A percentile compares a stretch with the other conserved stretches of the same genome.
Evolutionary conservation across 2,797 vertebrate genomes (phyloP).

Genomic region (Cynodonichthys magdalenae): DNA sequence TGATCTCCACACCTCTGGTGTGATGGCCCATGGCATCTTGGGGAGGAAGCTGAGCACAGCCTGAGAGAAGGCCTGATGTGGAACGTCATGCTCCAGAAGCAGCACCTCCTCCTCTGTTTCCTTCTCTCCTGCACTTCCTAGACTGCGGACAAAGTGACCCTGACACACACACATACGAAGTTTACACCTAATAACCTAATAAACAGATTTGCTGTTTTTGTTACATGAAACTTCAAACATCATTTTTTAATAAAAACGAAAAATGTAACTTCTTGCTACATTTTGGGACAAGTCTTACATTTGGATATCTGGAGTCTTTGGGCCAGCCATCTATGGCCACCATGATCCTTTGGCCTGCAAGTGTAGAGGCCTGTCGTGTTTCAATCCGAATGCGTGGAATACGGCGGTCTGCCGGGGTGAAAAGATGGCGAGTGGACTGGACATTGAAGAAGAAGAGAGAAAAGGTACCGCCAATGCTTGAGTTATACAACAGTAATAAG

Average conservation of each 20-base stretch:
- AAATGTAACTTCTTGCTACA: neutral
- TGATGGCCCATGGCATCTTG: conserved; percentile 93
- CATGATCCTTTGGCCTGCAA: conserved; percentile 94
- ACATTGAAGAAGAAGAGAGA: conserved; percentile 6
- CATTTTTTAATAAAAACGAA: neutral
- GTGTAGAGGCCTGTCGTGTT: conserved; percentile 88
- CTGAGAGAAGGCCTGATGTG: conserved; percentile 95
- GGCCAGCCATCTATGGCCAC: conserved; percentile 98
- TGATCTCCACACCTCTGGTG: conserved; percentile 81
- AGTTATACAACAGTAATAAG: no score
- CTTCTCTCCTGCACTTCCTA: conserved; percentile 92
- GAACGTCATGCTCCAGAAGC: conserved; percentile 95
- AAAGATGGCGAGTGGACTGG: conserved; percentile 94
- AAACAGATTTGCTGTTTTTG: neutral
- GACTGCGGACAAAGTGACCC: conserved; percentile 96
- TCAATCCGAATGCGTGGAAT: conserved; percentile 96
- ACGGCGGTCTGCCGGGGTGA: conserved; percentile 93
- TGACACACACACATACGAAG: conserved; percentile 43
- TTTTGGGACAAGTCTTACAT: conserved; percentile 79
- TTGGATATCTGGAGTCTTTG: conserved; percentile 95
- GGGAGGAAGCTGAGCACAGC: conserved; percentile 93
- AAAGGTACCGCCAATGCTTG: neutral
- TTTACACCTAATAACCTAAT: neutral
- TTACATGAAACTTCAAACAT: no score
- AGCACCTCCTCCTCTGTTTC: conserved; percentile 95